Evolutionary conservation across 2,113 vertebrate species (phyloP), one percentile per base, ranked within the genome.

Genomic region (Pygoscelis adeliae): DNA sequence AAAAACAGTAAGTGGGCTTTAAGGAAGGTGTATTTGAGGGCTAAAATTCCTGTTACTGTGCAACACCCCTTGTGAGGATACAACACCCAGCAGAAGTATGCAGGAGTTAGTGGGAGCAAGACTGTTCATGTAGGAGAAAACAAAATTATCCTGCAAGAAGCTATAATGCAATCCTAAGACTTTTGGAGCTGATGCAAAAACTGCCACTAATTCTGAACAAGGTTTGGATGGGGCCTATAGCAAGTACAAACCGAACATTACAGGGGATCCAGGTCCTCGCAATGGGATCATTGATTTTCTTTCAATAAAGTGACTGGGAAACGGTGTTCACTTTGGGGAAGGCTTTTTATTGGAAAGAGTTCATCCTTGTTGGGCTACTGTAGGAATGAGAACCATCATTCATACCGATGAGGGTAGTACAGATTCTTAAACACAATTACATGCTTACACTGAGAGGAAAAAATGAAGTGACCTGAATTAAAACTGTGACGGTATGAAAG

Each of bases 81-180:
- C 91, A 96, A 77, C 59, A 90, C 83, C 86, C 82, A 81, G 50
- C 36, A 95, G 91, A 97, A 94, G 63, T 83, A 95, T 85, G 78
- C 79, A 94, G 58, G 49, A 61, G 3, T 66, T n/a, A 70, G 70
- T 53, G 62, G 62, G 62, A 87, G 78, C 84, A 96, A 79, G 93
- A 78, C 67, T 36, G 70, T 36, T 88, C 74, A 32, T 25, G 55
- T 11, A 93, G n/a, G n/a, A 87, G 86, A 67, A 90, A 88, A 82
- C 14, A 70, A 63, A 92, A 59, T 56, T 16, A 83, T 61, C 67
- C 80, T 4, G 5, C 36, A 74, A 56, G 30, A n/a, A 83, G 63
- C 40, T 72, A 7, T 34, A 42, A 53, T 18, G 21, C 47, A 53
- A 79, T 74, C 71, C 30, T 40, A 53, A 50, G 6, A 40, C 14